Base-by-base conservation (phyloP, 2,888 invertebrate species). In the Cyclophora albipunctata region DNA sequence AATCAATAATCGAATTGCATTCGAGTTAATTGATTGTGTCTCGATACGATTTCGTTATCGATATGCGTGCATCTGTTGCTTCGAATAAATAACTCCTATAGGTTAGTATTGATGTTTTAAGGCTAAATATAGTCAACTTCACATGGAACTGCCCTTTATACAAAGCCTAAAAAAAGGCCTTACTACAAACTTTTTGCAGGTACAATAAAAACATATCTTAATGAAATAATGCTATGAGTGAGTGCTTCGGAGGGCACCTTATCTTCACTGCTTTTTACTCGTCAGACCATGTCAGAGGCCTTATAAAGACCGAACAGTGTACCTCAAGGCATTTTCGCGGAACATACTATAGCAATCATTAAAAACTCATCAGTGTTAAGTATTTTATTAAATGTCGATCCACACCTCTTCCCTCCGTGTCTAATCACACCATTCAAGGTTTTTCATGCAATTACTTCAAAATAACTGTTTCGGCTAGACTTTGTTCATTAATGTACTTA, bases 331-430 rank as follows among this genome's bases (percentile, higher is more conserved):
- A 20, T 20, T 20, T 20, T 20, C 20, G 20, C 20, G 20, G 20
- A 20, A 20, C 20, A 20, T 20, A 20, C 20, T 20, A 20, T 33
- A 34, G 45, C 42, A 44, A 42, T 54, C 84, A 87, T 87, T 85
- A 87, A 85, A 87, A 84, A 78, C 74, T 59, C 86, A 86, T 86
- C 78, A 86, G 75, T 62, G 62, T 80, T 81, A 78, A 80, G 84
- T 81, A 81, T 83, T 85, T 79, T 80, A 84, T 82, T 84, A 83
- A 84, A 86, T 81, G 82, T 79, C 80, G 76, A 84, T 84, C 84
- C 81, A 81, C 84, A 86, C 84, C 83, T 84, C 75, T 78, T 75
- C 67, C 73, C 73, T 71, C 60, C 66, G 74, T 75, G 70, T 69
- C 79, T 75, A 78, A 80, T 76, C 68, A 71, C 63, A 53, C 62